phyloP scores from a whole-genome alignment of 2,888 invertebrate species.

The Acleris sparsana region DNA sequence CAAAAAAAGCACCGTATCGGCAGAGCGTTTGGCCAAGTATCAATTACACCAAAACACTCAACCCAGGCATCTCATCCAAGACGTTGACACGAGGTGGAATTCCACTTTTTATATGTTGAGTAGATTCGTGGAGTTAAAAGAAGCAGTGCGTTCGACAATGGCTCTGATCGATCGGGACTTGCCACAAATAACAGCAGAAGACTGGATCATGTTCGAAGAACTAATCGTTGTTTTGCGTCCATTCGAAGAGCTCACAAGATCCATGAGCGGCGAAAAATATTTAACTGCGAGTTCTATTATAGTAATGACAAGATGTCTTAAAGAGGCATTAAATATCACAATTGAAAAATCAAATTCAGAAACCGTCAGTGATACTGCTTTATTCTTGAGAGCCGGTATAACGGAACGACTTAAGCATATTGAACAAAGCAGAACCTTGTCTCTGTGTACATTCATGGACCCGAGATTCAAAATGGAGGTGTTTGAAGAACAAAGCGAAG shows the following conservation, averaged over 20 bases:
- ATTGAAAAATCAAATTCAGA: slow-evolving; percentile 13
- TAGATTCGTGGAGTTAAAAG: no score
- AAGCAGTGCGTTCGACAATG: no score
- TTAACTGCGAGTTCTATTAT: slow-evolving; percentile 13
- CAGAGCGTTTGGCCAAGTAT: not conserved
- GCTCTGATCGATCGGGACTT: not conserved
- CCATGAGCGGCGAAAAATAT: slow-evolving; percentile 20
- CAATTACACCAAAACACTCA: no score
- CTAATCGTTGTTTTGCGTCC: slow-evolving; percentile 15
- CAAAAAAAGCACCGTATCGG: slow-evolving; percentile 6
- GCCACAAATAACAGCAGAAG: slow-evolving; percentile 10
- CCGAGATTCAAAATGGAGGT: slow-evolving; percentile 32
- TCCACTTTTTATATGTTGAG: no score
- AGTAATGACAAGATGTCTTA: slow-evolving; percentile 20
- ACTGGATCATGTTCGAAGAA: slow-evolving; percentile 6
- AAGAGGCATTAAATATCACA: not conserved
- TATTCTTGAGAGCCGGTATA: not conserved
- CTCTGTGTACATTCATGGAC: slow-evolving; percentile 28
- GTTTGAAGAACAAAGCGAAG: slow-evolving; percentile 21
- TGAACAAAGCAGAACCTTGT: slow-evolving; percentile 32
- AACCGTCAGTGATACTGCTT: slow-evolving; percentile 13
- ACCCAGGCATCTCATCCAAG: no score
- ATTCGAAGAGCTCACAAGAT: slow-evolving; percentile 17
- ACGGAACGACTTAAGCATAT: no score
- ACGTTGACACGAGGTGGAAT: no score